Base-by-base conservation (phyloP, 37 sponge, comb jelly and placozoan species). In the Ephydatia muelleri region DNA sequence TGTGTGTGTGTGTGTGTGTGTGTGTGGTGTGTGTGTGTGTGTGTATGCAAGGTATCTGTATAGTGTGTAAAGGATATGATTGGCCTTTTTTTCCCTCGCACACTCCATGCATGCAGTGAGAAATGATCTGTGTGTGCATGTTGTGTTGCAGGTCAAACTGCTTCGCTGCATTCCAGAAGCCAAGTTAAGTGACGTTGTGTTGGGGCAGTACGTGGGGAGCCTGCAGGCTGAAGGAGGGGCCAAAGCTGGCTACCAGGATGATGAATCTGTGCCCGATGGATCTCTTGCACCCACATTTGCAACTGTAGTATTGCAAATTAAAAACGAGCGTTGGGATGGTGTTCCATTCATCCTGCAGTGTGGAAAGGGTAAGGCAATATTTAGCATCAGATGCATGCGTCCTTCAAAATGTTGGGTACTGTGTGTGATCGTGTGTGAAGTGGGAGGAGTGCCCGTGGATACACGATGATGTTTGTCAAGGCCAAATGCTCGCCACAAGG, bases 331-430 rank as follows among this genome's bases (percentile, higher is more conserved):
- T 8, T 99, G 99, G 99, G 99, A 97, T 70, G 96, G 96, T 16
- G 96, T 97, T 13, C 98, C 98, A 31, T 97, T 97, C 91, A 93
- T 97, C 32, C 81, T 97, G 33, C 90, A 92, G 70, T 95, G 96
- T 93, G 98, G 98, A 69, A 95, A 97, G 86, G 96, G 96, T 96
- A 29, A n/a, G n/a, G n/a, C n/a, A n/a, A n/a, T n/a, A n/a, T n/a
- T n/a, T n/a, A n/a, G n/a, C n/a, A n/a, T n/a, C 40, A 80, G 1
- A 21, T 85, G 48, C 32, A 1, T 33, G 27, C 16, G n/a, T 37
- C 47, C 35, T 27, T 33, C 13, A 0, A 0, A 34, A 34, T 80
- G 81, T 64, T 3, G 26, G 3, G 26, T 28, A 5, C 23, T 34
- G 2, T 49, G 79, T 75, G 34, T 37, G 66, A 2, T 25, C 16